Conservation (phyloP, 2,797 vertebrate species). For the Hyperoplus immaculatus region DNA sequence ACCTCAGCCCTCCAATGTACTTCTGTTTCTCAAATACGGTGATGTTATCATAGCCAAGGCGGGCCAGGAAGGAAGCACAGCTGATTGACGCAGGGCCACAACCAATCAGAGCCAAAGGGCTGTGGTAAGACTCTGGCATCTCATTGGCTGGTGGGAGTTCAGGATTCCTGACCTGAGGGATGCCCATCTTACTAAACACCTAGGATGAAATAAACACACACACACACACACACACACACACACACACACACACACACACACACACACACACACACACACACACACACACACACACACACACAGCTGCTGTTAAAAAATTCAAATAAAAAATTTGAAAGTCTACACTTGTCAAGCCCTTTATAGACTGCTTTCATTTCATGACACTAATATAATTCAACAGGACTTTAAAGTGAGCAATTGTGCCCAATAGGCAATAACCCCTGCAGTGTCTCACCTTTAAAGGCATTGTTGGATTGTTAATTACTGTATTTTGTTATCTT, state of each 20-base stretch:
- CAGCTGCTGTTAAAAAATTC: too few relatives aligned
- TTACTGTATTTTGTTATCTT: not conserved
- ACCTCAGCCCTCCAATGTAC: slow-evolving; percentile 94
- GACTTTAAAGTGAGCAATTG: not conserved
- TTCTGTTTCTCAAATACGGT: slow-evolving; percentile 94
- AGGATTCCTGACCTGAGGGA: slow-evolving; percentile 91
- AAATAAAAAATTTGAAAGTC: not conserved
- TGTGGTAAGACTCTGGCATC: slow-evolving; percentile 88
- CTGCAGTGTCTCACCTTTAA: not conserved
- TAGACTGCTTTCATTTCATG: not conserved
- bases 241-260: too few relatives aligned
- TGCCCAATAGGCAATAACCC: not conserved
- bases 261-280: too few relatives aligned
- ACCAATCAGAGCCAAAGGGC: slow-evolving; percentile 93
- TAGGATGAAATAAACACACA: slow-evolving; percentile 56
- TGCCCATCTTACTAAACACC: slow-evolving; percentile 96
- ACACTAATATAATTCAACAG: not conserved
- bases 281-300: too few relatives aligned
- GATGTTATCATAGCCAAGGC: slow-evolving; percentile 92
- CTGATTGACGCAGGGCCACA: slow-evolving; percentile 94
- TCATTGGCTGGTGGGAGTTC: slow-evolving; percentile 85
- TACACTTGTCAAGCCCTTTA: not conserved
- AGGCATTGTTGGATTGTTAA: not conserved
- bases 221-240: too few relatives aligned
- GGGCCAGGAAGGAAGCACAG: slow-evolving; percentile 93